Evolutionary conservation across 2,797 vertebrate species (phyloP).

Genomic region (Gobio occitaniae): DNA sequence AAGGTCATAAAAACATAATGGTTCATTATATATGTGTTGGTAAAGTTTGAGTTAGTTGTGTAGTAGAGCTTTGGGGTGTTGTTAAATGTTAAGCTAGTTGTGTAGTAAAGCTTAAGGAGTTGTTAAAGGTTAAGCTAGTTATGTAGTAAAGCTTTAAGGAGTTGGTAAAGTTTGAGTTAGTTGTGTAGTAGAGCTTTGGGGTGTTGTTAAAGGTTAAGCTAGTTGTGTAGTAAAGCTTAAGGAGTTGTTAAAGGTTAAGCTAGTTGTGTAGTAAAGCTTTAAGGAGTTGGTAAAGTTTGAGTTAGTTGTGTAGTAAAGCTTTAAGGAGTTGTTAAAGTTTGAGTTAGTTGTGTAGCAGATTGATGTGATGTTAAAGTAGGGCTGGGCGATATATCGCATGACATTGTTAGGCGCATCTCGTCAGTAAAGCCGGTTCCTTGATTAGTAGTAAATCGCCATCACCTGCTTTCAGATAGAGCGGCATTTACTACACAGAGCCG

Average conservation of each 20-base stretch:
- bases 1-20: too few species aligned
- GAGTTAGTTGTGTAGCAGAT: background rate
- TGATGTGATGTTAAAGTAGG: background rate
- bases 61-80: too few species aligned
- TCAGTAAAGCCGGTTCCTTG: too few species aligned
- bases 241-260: background rate
- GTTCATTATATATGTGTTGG: too few species aligned
- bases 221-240: background rate
- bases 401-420: too few species aligned
- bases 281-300: background rate
- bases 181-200: background rate
- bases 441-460: too few species aligned
- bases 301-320: too few species aligned
- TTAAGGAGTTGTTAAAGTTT: rapidly evolving
- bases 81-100: background rate
- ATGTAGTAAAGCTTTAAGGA: background rate
- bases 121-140: background rate
- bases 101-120: background rate
- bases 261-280: background rate
- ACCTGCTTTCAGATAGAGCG: too few species aligned
- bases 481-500: too few species aligned
- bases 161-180: background rate
- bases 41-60: background rate
- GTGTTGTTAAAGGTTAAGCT: rapidly evolving
- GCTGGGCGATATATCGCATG: too few species aligned